Percentiles rank a stretch among this genome's conserved stretches.
phyloP scores from a whole-genome alignment of 2,113 vertebrate species.

The Rynchops niger region DNA sequence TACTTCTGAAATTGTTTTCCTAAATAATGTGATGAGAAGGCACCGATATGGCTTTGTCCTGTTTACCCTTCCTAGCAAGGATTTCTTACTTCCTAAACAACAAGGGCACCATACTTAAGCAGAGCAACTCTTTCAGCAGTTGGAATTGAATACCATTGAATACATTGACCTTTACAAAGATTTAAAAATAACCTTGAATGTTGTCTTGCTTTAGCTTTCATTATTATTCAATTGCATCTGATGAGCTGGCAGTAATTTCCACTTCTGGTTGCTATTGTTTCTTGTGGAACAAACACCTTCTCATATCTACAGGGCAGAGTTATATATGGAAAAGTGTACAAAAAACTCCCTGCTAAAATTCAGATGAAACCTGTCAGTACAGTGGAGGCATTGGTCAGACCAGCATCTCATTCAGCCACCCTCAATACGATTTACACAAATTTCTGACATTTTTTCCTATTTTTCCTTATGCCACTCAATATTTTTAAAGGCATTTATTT shows the following conservation, averaged over 20 bases:
- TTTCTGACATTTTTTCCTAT: background rate
- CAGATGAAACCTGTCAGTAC: background rate
- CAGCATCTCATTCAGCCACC: background rate
- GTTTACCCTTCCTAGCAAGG: background rate
- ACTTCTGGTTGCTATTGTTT: conserved; percentile 52
- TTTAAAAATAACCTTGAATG: conserved; percentile 55
- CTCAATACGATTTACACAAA: background rate
- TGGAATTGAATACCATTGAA: conserved; percentile 38
- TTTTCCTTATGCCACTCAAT: background rate
- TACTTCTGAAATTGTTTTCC: background rate
- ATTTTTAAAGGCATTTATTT: background rate
- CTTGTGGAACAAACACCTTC: conserved; percentile 42
- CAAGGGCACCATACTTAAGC: conserved; percentile 25
- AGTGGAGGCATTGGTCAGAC: background rate
- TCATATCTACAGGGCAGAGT: conserved; percentile 8
- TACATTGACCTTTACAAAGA: conserved; percentile 59
- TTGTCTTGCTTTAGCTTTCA: conserved; percentile 52
- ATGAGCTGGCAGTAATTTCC: conserved; percentile 54
- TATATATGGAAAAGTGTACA: background rate
- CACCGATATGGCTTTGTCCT: background rate
- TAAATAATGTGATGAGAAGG: background rate
- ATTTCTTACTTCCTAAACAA: conserved; percentile 15
- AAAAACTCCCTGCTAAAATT: conserved; percentile 16
- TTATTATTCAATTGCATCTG: conserved; percentile 53
- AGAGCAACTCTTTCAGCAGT: background rate